Evolutionary conservation across 2,113 vertebrate species (phyloP).

Genomic region (Dicerorhinus sumatrensis): DNA sequence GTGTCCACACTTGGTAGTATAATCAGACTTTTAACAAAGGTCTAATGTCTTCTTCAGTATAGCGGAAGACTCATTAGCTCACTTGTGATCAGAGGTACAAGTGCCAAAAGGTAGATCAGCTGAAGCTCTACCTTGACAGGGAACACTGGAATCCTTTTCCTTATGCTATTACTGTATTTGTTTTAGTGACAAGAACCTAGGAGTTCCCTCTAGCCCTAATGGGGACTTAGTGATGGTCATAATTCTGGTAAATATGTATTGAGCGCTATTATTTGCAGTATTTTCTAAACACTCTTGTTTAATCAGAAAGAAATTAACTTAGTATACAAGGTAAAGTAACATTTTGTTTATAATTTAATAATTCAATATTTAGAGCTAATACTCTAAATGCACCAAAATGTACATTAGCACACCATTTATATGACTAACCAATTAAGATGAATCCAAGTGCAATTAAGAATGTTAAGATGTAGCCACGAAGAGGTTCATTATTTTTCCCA

Average conservation of each 20-base stretch:
- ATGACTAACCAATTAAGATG: constrained; percentile 96
- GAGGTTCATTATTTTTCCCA: constrained; percentile 98
- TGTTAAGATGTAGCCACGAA: constrained; percentile 97
- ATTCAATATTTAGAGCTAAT: constrained; percentile 49
- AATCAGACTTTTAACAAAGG: constrained; percentile 1
- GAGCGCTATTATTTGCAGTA: background rate
- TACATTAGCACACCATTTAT: background rate
- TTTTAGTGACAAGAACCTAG: constrained; percentile 36
- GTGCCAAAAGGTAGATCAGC: background rate
- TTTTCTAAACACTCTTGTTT: background rate
- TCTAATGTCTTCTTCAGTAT: background rate
- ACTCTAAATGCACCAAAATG: background rate
- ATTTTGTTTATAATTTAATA: constrained; percentile 30
- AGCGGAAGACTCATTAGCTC: background rate
- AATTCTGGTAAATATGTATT: constrained; percentile 45
- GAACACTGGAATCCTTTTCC: background rate
- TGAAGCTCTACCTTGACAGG: background rate
- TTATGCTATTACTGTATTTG: background rate
- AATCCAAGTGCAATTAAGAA: constrained; percentile 97
- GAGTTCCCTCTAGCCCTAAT: background rate
- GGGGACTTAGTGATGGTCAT: background rate
- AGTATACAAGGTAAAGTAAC: constrained; percentile 3
- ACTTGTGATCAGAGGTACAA: background rate
- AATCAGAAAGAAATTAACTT: constrained; percentile 38
- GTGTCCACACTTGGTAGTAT: background rate